Conservation (phyloP, 2,888 invertebrate genomes). For the Pachycephus smyrnensis region DNA sequence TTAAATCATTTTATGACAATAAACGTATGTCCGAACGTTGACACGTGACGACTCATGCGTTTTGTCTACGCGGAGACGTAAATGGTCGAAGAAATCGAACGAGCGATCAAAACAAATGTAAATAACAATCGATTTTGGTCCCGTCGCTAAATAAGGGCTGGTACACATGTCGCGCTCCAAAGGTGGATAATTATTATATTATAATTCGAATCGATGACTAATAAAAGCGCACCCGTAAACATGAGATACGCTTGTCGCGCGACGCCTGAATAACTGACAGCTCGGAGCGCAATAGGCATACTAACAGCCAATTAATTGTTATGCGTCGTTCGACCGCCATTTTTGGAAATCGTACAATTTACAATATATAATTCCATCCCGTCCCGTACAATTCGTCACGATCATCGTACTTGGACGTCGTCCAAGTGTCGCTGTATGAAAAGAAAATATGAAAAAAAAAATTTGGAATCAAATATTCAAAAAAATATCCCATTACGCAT, state of each 20-base stretch:
- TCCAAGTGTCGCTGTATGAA: not conserved
- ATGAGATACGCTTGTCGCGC: not conserved
- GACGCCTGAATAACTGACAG: not conserved
- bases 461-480: too few species aligned
- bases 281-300: not conserved
- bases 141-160: not conserved
- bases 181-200: conserved; percentile 4
- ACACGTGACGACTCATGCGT: not conserved
- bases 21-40: not conserved
- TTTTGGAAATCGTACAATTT: not conserved
- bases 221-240: conserved; percentile 5
- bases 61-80: not conserved
- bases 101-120: not conserved
- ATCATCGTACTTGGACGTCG: not conserved
- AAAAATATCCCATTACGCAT: too few species aligned
- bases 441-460: too few species aligned
- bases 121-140: not conserved
- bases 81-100: not conserved
- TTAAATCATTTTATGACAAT: not conserved
- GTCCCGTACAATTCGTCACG: not conserved
- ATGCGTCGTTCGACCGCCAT: not conserved
- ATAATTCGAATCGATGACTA: conserved; percentile 12
- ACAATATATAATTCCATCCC: not conserved
- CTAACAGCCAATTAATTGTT: not conserved
- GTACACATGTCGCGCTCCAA: conserved; percentile 8